Evolutionary conservation across 2,888 invertebrate species (phyloP).

Genomic region (Catonia carolina): DNA sequence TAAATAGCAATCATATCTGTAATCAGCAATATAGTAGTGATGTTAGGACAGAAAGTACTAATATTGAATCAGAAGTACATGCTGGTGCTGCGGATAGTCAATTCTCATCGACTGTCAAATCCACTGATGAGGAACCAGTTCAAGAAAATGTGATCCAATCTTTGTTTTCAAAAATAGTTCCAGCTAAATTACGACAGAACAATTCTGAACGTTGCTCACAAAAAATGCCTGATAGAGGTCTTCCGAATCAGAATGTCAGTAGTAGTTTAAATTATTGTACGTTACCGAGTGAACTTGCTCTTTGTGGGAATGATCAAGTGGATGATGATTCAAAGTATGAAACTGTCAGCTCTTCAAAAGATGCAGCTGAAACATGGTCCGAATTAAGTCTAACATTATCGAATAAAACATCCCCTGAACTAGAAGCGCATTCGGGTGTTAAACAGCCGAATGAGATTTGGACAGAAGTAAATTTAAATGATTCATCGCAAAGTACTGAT

Average conservation of each 20-base stretch:
- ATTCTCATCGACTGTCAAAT: too few relatives aligned
- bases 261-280: too few relatives aligned
- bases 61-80: too few relatives aligned
- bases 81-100: too few relatives aligned
- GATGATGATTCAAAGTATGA: not conserved
- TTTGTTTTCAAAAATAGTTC: constrained; percentile 25
- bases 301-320: not conserved
- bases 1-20: too few relatives aligned
- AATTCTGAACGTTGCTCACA: not conserved
- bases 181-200: constrained; percentile 16
- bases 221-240: too few relatives aligned
- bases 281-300: too few relatives aligned
- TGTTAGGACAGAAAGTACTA: too few relatives aligned
- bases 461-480: constrained; percentile 66
- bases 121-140: not conserved
- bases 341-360: not conserved
- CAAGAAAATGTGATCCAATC: constrained; percentile 25
- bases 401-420: constrained; percentile 17
- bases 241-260: too few relatives aligned
- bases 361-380: constrained; percentile 16
- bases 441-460: constrained; percentile 50
- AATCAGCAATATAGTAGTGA: too few relatives aligned
- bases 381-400: constrained; percentile 19
- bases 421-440: not conserved
- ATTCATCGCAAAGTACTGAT: constrained; percentile 35